These are phyloP conservation scores for Leuctra nigra DNA, from an alignment of 2,888 invertebrate species.

Conservation along the genomic window DNA sequence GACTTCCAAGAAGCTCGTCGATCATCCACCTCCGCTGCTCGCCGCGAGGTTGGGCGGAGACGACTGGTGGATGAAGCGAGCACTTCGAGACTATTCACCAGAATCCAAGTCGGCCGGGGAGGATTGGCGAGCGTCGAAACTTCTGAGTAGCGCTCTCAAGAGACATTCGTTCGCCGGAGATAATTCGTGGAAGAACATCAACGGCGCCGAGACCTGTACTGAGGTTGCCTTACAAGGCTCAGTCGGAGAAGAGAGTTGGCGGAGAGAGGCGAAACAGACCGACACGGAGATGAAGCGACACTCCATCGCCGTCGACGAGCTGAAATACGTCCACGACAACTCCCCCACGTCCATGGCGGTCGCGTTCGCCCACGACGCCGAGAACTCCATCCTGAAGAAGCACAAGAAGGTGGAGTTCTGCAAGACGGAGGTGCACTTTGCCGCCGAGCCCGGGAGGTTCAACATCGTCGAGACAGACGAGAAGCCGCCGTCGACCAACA, in stretches of 20 bases:
- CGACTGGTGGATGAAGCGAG: slow-evolving; percentile 1
- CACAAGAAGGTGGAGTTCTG: slow-evolving; percentile 77
- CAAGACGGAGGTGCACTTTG: slow-evolving; percentile 83
- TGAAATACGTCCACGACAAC: slow-evolving; percentile 20
- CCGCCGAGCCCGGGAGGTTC: slow-evolving; percentile 76
- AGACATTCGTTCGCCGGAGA: slow-evolving; percentile 5
- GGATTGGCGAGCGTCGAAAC: background rate
- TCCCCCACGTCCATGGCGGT: background rate
- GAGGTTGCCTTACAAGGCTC: too few relatives aligned
- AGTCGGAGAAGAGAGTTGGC: slow-evolving; percentile 6
- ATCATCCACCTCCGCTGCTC: background rate
- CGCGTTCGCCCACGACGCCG: slow-evolving; percentile 22
- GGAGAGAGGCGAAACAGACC: background rate
- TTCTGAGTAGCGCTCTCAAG: background rate
- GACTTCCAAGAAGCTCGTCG: background rate
- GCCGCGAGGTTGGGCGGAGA: background rate
- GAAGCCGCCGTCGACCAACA: slow-evolving; percentile 77
- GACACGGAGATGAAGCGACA: slow-evolving; percentile 43
- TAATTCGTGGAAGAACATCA: background rate
- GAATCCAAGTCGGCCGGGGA: background rate
- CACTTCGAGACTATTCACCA: background rate
- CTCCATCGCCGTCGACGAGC: slow-evolving; percentile 51
- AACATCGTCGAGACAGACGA: slow-evolving; percentile 84
- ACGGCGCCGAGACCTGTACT: background rate
- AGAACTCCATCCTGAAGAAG: slow-evolving; percentile 40